Evolutionary conservation across 2,113 vertebrate species (phyloP).

Genomic region (Sturnus vulgaris): DNA sequence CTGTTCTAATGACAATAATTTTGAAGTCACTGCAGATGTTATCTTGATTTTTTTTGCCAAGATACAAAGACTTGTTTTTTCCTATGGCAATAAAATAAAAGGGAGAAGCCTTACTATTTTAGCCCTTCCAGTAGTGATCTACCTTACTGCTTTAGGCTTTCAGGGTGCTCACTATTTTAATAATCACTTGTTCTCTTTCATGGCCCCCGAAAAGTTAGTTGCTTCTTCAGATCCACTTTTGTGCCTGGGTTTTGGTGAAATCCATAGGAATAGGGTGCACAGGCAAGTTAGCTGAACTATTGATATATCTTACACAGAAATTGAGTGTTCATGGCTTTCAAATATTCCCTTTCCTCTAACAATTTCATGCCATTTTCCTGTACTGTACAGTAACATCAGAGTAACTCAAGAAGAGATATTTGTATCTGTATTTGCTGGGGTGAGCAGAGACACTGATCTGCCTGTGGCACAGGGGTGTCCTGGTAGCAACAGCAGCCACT

Average conservation of each 20-base stretch:
- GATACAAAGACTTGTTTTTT: not conserved
- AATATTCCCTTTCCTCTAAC: not conserved
- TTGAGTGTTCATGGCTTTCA: not conserved
- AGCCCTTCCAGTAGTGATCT: not conserved
- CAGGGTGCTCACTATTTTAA: not conserved
- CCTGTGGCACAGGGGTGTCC: not conserved
- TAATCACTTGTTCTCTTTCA: not conserved
- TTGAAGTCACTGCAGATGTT: not conserved
- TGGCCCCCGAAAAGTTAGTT: not conserved
- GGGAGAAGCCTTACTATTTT: not conserved
- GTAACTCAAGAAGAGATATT: not conserved
- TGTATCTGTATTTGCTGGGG: not conserved
- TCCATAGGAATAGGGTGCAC: not conserved
- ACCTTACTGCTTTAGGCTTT: not conserved
- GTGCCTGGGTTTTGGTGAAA: not conserved
- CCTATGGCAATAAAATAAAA: not conserved
- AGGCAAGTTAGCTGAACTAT: not conserved
- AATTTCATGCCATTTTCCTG: not conserved
- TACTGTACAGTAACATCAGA: not conserved
- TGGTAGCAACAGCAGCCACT: not conserved
- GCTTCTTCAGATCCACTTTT: not conserved
- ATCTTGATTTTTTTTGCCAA: not conserved
- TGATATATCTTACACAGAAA: not conserved
- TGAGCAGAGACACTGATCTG: not conserved
- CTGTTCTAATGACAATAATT: not conserved